These are phyloP conservation scores for Excalfactoria chinensis DNA, from an alignment of 2,113 vertebrate species.

Conservation along the genomic window DNA sequence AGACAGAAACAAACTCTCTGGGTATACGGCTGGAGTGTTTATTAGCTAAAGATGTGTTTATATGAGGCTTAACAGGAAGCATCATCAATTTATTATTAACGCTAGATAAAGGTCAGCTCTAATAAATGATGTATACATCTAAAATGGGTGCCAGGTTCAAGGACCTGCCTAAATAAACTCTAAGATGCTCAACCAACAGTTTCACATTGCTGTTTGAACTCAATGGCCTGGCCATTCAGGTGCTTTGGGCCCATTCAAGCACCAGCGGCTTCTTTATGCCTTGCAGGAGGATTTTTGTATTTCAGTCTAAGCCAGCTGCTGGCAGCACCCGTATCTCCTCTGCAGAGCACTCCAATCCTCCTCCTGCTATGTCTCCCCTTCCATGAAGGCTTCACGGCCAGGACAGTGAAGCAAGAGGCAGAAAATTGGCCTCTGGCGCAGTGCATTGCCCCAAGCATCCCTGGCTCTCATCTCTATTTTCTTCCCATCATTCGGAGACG, in stretches of 20 bases:
- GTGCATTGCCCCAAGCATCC: background rate
- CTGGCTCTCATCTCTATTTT: slow-evolving; percentile 10
- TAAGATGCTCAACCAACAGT: background rate
- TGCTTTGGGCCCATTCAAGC: background rate
- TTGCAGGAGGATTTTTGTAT: background rate
- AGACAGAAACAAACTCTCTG: slow-evolving; percentile 1
- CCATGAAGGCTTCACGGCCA: background rate
- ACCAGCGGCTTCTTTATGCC: background rate
- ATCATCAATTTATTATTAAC: background rate
- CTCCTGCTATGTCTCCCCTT: accelerated
- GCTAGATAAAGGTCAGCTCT: slow-evolving; percentile 1
- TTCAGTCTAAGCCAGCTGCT: background rate
- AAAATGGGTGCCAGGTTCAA: background rate
- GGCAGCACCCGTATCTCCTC: background rate
- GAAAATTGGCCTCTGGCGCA: accelerated
- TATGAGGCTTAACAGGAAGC: background rate
- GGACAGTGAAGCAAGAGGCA: background rate
- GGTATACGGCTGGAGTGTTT: background rate
- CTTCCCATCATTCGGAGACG: background rate
- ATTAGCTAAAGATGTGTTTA: background rate
- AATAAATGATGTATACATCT: background rate
- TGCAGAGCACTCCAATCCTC: too few species aligned
- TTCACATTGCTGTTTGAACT: background rate
- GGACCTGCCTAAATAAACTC: background rate
- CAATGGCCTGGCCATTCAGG: background rate